Evolutionary conservation across 2,113 vertebrate genomes (phyloP).

Genomic region (Sinocyclocheilus anophthalmus): DNA sequence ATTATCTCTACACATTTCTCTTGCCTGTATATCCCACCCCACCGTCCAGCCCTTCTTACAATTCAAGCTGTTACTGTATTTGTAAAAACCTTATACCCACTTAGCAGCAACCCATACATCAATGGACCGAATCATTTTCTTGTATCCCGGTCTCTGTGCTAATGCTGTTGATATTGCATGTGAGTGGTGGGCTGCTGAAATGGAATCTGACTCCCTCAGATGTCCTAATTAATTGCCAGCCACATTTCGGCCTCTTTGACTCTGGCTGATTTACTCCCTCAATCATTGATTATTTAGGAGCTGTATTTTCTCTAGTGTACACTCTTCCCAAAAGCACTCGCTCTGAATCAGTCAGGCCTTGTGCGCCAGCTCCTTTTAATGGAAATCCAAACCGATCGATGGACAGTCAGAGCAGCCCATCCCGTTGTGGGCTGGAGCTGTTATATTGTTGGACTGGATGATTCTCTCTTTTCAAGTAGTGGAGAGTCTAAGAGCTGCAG

Average conservation of each 20-base stretch:
- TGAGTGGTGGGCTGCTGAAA: constrained; percentile 23
- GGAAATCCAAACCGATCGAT: constrained; percentile 57
- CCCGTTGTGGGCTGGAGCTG: background rate
- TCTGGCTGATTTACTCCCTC: constrained; percentile 34
- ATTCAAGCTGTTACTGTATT: background rate
- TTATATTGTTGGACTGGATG: constrained; percentile 35
- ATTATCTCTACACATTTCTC: background rate
- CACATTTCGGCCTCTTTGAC: constrained; percentile 46
- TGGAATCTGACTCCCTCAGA: constrained; percentile 36
- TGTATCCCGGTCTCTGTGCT: background rate
- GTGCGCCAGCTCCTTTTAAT: constrained; percentile 47
- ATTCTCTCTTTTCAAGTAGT: constrained; percentile 20
- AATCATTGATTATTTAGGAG: constrained; percentile 38
- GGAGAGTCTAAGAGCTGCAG: constrained; percentile 12
- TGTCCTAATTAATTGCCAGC: constrained; percentile 46
- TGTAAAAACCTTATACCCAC: constrained; percentile 5
- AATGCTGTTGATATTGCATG: constrained; percentile 27
- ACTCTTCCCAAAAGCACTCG: constrained; percentile 46
- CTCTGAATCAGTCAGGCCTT: constrained; percentile 34
- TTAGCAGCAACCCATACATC: constrained; percentile 6
- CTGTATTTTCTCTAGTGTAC: constrained; percentile 33
- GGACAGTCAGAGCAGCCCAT: constrained; percentile 38
- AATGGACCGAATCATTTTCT: background rate
- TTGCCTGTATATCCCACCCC: background rate
- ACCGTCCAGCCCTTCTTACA: background rate